Conservation (phyloP, 2,797 vertebrate species). For the Staurois parvus region DNA sequence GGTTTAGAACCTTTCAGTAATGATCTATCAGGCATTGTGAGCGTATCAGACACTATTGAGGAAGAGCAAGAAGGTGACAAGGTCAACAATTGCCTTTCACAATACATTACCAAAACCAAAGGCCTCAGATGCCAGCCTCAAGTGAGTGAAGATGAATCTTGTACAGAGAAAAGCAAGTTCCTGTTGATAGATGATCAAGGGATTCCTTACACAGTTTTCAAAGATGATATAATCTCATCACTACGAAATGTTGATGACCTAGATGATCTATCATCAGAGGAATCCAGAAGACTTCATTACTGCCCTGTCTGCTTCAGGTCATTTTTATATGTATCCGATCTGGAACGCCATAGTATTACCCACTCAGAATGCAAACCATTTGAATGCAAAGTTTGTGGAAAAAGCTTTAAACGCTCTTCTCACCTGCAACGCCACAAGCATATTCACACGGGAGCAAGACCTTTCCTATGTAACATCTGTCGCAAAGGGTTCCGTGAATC, state of each 20-base stretch:
- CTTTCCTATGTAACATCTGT: constrained; percentile 88
- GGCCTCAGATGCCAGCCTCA: constrained; percentile 3
- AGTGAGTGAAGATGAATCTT: constrained; percentile 6
- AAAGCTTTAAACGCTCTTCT: constrained; percentile 91
- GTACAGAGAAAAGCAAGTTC: constrained; percentile 50
- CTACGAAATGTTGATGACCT: constrained; percentile 1
- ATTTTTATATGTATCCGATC: constrained; percentile 91
- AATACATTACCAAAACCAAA: not conserved
- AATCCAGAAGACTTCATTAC: constrained; percentile 81
- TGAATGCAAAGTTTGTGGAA: constrained; percentile 86
- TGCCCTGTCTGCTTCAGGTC: constrained; percentile 88
- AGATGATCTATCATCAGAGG: constrained; percentile 36
- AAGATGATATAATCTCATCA: constrained; percentile 50
- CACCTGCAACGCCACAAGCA: constrained; percentile 91
- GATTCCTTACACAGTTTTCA: constrained; percentile 70
- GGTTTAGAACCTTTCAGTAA: not conserved
- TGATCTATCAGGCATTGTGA: not conserved
- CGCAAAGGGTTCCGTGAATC: constrained; percentile 89
- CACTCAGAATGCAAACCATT: constrained; percentile 92
- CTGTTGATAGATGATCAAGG: constrained; percentile 73
- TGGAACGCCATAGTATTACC: constrained; percentile 90
- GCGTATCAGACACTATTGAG: not conserved
- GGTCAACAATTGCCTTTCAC: not conserved
- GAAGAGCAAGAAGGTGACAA: not conserved
- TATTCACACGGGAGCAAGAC: constrained; percentile 90